These are phyloP conservation scores for Poicephalus gulielmi DNA, from an alignment of 2,113 vertebrate genomes.

Conservation along the genomic window DNA sequence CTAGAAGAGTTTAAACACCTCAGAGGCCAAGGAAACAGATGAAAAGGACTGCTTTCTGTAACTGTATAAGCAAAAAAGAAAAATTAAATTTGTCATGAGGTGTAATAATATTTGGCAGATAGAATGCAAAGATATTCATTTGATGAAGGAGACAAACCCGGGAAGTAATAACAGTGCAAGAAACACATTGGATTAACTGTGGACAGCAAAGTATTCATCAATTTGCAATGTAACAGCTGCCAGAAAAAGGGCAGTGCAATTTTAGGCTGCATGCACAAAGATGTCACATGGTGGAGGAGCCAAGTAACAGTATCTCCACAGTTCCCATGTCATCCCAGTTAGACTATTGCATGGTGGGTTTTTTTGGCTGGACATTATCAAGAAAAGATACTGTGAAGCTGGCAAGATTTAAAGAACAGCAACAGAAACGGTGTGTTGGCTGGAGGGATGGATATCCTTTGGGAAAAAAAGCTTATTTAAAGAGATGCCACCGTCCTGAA, in stretches of 20 bases:
- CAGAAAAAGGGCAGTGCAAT: background rate
- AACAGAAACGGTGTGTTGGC: background rate
- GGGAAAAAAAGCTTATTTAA: background rate
- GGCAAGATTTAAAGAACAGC: background rate
- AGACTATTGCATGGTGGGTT: background rate
- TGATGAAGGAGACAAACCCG: constrained; percentile 17
- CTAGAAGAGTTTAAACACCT: constrained; percentile 1
- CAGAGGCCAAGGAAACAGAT: background rate
- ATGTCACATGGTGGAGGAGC: background rate
- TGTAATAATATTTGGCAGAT: background rate
- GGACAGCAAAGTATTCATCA: constrained; percentile 33
- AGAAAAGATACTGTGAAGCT: background rate
- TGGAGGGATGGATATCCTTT: background rate
- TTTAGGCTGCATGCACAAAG: background rate
- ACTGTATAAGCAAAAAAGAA: background rate
- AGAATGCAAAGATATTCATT: background rate
- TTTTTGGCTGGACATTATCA: background rate
- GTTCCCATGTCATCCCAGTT: background rate
- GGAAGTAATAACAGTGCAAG: background rate
- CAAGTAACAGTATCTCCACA: background rate
- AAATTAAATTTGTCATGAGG: background rate
- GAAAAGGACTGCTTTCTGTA: background rate
- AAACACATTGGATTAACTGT: background rate
- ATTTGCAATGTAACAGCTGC: constrained; percentile 38
- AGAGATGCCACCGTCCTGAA: background rate